A percentile compares a stretch with the other conserved stretches of the same genome.
Evolutionary conservation across 2,113 vertebrate species (phyloP).

Genomic region (Tautogolabrus adspersus): DNA sequence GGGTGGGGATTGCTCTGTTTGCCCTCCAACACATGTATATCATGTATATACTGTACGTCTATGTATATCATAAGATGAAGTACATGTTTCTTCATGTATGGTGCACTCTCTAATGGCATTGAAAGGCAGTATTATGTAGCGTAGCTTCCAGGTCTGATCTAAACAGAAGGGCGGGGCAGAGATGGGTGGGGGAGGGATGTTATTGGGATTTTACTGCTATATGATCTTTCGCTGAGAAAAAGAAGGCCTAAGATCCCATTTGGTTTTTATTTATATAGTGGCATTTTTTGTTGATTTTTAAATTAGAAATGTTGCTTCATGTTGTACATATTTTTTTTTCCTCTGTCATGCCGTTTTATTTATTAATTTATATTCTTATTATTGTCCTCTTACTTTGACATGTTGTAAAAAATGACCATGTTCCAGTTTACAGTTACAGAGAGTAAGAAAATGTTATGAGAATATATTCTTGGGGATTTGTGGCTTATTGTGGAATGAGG

Average conservation of each 20-base stretch:
- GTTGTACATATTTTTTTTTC: constrained; percentile 71
- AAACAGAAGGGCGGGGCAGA: not conserved
- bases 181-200: constrained; percentile 1
- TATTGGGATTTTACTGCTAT: constrained; percentile 63
- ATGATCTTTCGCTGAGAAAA: constrained; percentile 73
- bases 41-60: constrained; percentile 75
- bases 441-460: constrained; percentile 18
- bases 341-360: constrained; percentile 63
- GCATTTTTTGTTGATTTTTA: constrained; percentile 59
- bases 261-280: constrained; percentile 50
- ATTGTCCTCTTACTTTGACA: constrained; percentile 58
- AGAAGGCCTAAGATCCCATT: constrained; percentile 72
- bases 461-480: constrained; percentile 18
- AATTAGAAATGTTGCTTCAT: constrained; percentile 22
- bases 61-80: constrained; percentile 66
- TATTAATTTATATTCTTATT: constrained; percentile 64
- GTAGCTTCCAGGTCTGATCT: constrained; percentile 58
- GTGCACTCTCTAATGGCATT: constrained; percentile 64
- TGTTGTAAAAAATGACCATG: constrained; percentile 36
- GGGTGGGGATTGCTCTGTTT: constrained; percentile 21
- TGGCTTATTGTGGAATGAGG: constrained; percentile 27
- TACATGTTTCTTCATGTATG: constrained; percentile 67
- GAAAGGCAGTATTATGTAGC: constrained; percentile 85
- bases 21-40: constrained; percentile 71
- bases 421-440: constrained; percentile 60